Evolutionary conservation across 1,140 invertebrate genomes (phyloP).

Genomic region (Monomorium pharaonis): DNA sequence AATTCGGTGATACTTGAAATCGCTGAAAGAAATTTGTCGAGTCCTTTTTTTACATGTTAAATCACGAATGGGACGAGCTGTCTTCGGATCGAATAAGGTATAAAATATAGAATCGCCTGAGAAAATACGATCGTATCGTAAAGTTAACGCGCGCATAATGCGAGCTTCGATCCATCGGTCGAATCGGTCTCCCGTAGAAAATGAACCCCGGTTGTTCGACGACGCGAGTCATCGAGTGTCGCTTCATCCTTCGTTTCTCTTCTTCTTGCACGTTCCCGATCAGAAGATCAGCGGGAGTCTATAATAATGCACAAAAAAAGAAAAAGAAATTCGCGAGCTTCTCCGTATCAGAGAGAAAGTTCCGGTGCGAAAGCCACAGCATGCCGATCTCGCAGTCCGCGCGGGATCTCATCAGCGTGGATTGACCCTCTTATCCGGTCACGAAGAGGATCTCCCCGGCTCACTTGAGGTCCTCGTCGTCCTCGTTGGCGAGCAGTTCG

Average conservation of each 20-base stretch:
- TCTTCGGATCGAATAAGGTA: neutral
- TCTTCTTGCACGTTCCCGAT: neutral
- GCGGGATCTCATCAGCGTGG: constrained; percentile 48
- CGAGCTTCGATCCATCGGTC: neutral
- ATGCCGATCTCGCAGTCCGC: constrained; percentile 11
- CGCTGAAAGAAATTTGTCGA: neutral
- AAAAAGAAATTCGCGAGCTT: constrained; percentile 25
- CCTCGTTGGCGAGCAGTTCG: constrained; percentile 85
- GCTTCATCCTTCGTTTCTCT: neutral
- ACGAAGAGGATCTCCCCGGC: constrained; percentile 24
- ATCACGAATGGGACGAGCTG: neutral
- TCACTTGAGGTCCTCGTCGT: constrained; percentile 84
- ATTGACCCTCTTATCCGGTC: constrained; percentile 59
- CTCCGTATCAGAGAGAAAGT: neutral
- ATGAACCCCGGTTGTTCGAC: neutral
- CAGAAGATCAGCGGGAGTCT: neutral
- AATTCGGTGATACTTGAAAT: neutral
- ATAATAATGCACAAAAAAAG: constrained; percentile 5
- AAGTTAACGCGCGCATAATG: neutral
- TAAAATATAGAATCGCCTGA: neutral
- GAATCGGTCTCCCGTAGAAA: neutral
- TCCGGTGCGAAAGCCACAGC: neutral
- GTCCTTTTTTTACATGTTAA: neutral
- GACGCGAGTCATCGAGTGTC: neutral
- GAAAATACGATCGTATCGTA: neutral